Percentiles rank a stretch among this genome's conserved stretches.
Evolutionary conservation across 2,113 vertebrate genomes (phyloP).

Genomic region (Xenus cinereus): DNA sequence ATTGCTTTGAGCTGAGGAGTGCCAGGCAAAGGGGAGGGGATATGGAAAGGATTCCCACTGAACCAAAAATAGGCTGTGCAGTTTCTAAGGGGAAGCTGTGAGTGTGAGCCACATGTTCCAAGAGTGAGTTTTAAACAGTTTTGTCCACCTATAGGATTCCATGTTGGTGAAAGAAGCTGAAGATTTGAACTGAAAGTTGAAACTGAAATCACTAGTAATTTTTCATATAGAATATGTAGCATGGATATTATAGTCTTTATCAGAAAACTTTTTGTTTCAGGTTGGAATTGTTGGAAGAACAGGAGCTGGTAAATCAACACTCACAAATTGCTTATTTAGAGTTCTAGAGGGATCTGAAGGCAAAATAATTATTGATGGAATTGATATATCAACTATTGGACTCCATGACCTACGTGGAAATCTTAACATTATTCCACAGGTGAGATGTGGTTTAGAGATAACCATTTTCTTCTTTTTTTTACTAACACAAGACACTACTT

Average conservation of each 20-base stretch:
- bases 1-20: background rate
- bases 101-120: background rate
- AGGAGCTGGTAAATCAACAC: slow-evolving; percentile 64
- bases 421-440: slow-evolving; percentile 74
- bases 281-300: slow-evolving; percentile 71
- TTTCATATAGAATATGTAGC: background rate
- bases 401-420: slow-evolving; percentile 67
- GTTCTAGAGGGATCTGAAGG: slow-evolving; percentile 62
- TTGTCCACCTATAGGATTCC: background rate
- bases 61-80: background rate
- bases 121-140: background rate
- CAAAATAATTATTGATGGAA: slow-evolving; percentile 69
- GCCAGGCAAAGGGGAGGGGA: background rate
- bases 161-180: background rate
- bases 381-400: slow-evolving; percentile 66
- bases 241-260: background rate
- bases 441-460: background rate
- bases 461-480: background rate
- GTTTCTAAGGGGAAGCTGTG: background rate
- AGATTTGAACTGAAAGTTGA: background rate
- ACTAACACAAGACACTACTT: background rate
- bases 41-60: background rate
- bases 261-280: slow-evolving; percentile 27
- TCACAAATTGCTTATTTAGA: slow-evolving; percentile 71
- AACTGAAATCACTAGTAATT: background rate